Base-by-base conservation (phyloP, 35 echinoderm and acorn worm genomes). In the Anneissia japonica region DNA sequence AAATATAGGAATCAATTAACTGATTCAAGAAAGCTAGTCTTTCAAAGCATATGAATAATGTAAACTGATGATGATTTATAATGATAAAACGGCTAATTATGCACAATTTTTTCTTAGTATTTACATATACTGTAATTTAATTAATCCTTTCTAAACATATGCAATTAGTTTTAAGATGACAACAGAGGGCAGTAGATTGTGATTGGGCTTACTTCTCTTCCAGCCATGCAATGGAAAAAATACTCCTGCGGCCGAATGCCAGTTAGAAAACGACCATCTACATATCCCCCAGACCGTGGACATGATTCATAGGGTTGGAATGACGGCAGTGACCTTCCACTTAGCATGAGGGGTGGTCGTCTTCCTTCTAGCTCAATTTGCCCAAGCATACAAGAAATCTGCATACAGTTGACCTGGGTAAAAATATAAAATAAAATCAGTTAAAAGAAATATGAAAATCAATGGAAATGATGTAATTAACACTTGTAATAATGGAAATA, bases 221-320 rank as follows among this genome's bases (percentile, higher is more conserved):
- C 96, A 64, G 96, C 96, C 96, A 99, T 99, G 46, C 96, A 99
- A 92, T 99, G 96, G 80, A 99, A 99, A 89, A 94, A 99, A 43
- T 99, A 99, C 38, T 99, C 96, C 45, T 99, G 96, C 0, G 96
- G 96, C 83, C 91, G 35, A 30, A 99, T 99, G 29, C 96, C 96
- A 16, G 96, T 99, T 80, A 99, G 38, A 79, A 99, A 94, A 32
- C 92, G 81, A 0, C 96, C 96, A 45, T 87, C 89, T 30, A 94
- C 92, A 79, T 89, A 97, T 9, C 95, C 95, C 0, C 96, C 92
- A 0, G 96, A 89, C 51, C 92, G 85, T 31, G 92, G 96, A 29
- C 89, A 88, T 0, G 92, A 35, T 30, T 99, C 96, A 75, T 99
- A 99, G 31, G 91, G 87, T 28, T 51, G 74, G 80, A 99, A 99